Percentiles rank a stretch among this genome's conserved stretches.
These are phyloP conservation scores for Eumeta japonica DNA, from an alignment of 1,140 invertebrate genomes.

Conservation along the genomic window DNA sequence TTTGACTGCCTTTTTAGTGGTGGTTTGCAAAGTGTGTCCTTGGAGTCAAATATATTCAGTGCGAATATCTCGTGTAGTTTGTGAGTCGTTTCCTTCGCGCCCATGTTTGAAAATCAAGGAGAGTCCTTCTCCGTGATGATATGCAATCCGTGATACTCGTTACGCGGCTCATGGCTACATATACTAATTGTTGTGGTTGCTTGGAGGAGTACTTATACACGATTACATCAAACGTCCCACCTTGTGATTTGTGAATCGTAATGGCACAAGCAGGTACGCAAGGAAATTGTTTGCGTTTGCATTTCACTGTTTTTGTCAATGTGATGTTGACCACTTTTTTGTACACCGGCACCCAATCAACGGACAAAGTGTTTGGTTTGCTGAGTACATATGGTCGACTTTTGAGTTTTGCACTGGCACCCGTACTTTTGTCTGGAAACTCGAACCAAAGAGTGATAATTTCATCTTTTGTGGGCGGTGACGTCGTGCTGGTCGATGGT, in stretches of 20 bases:
- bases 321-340: no score
- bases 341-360: conserved; percentile 12
- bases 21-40: no score
- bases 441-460: conserved; percentile 25
- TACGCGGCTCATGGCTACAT: conserved; percentile 23
- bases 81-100: conserved; percentile 14
- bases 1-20: conserved; percentile 15
- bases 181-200: conserved; percentile 22
- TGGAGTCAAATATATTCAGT: no score
- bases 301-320: no score
- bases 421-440: conserved; percentile 20
- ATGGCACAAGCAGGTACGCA: no score
- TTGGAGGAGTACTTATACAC: no score
- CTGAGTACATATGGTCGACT: conserved; percentile 9
- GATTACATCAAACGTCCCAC: conserved; percentile 16
- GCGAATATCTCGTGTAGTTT: conserved; percentile 15
- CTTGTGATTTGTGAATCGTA: conserved; percentile 14
- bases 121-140: conserved; percentile 15
- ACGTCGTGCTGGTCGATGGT: conserved; percentile 21
- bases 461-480: conserved; percentile 24
- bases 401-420: neutral
- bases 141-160: conserved; percentile 22
- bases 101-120: conserved; percentile 15
- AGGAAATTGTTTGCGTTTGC: conserved; percentile 13
- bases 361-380: conserved; percentile 16